Conservation (phyloP, 2,113 vertebrate species). For the Trinectes maculatus region DNA sequence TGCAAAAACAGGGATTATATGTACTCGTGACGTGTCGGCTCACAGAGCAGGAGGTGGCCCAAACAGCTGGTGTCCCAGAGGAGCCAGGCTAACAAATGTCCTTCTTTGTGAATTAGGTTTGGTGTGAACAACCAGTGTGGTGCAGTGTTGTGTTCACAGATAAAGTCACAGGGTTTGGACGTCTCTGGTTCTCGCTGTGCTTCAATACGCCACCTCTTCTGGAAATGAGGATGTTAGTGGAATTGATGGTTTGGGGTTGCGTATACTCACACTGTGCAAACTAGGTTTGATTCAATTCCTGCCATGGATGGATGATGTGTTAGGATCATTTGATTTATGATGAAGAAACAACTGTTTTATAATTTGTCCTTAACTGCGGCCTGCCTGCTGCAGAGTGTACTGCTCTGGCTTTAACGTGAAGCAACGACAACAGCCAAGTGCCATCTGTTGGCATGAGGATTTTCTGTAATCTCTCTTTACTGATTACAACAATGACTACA, state of each 20-base stretch:
- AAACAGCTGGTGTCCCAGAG: slow-evolving; percentile 15
- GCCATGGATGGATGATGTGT: slow-evolving; percentile 41
- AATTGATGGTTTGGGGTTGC: slow-evolving; percentile 26
- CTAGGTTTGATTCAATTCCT: slow-evolving; percentile 37
- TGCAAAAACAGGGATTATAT: not conserved
- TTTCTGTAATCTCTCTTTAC: slow-evolving; percentile 87
- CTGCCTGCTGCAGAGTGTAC: slow-evolving; percentile 53
- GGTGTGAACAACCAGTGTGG: slow-evolving; percentile 51
- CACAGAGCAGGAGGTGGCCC: not conserved
- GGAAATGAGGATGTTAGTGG: slow-evolving; percentile 16
- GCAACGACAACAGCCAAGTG: slow-evolving; percentile 80
- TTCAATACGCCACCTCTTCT: not conserved
- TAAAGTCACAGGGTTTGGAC: slow-evolving; percentile 55
- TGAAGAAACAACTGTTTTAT: slow-evolving; percentile 73
- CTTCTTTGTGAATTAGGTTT: slow-evolving; percentile 53
- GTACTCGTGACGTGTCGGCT: not conserved
- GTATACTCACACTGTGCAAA: slow-evolving; percentile 32
- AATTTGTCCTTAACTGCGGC: slow-evolving; percentile 63
- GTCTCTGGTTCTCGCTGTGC: slow-evolving; percentile 42
- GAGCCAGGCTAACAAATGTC: slow-evolving; percentile 31
- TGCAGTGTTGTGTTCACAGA: slow-evolving; percentile 41
- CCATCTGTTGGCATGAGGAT: slow-evolving; percentile 85
- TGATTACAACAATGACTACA: slow-evolving; percentile 86
- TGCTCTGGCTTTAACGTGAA: slow-evolving; percentile 72
- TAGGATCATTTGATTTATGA: slow-evolving; percentile 62